Conservation (phyloP, 2,113 vertebrate species). For the Equus quagga region DNA sequence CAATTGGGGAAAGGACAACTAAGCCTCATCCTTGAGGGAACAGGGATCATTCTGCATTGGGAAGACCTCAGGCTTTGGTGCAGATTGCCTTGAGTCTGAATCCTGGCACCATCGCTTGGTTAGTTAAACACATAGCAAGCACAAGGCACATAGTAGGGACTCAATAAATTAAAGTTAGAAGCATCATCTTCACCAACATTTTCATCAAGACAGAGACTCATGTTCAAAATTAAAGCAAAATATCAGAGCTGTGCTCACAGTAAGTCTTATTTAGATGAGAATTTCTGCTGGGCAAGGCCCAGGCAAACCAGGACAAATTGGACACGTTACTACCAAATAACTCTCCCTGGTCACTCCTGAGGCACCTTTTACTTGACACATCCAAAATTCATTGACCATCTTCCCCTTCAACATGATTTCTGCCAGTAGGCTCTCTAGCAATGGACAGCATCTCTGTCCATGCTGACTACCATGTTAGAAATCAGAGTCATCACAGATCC, state of each 20-base stretch:
- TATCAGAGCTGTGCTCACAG: background rate
- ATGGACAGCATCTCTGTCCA: background rate
- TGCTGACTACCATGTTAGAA: background rate
- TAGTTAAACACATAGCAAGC: background rate
- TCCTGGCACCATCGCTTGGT: background rate
- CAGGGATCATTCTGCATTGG: background rate
- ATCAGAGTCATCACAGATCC: background rate
- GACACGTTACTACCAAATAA: background rate
- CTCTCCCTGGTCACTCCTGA: background rate
- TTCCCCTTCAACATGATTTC: background rate
- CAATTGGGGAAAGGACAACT: background rate
- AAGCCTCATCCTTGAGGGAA: background rate
- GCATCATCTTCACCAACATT: background rate
- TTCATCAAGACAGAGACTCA: background rate
- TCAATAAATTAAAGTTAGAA: conserved; percentile 25
- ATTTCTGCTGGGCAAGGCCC: background rate
- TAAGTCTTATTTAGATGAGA: background rate
- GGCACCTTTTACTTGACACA: too few species aligned
- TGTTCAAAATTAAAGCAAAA: conserved; percentile 26
- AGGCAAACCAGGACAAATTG: background rate
- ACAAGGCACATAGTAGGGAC: background rate
- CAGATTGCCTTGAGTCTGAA: background rate
- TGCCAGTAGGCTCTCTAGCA: background rate
- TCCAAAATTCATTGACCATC: background rate
- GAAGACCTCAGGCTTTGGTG: background rate